phyloP scores from a whole-genome alignment of 2,797 vertebrate species.

The Strix occidentalis region DNA sequence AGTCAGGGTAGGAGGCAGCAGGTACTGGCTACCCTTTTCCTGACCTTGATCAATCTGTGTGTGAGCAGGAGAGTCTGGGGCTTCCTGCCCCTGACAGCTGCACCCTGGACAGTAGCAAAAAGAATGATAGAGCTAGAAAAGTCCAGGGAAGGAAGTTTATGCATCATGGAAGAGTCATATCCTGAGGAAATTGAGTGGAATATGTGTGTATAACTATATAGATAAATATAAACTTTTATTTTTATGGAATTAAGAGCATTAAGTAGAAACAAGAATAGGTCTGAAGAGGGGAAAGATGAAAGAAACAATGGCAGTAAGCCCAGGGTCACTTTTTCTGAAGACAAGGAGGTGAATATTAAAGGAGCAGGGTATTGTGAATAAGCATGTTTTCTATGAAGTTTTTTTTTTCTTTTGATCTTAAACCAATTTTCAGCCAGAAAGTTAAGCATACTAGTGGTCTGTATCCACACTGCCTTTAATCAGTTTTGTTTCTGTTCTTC shows the following conservation, averaged over 20 bases:
- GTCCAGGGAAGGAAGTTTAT: conserved; percentile 59
- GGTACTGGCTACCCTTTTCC: neutral
- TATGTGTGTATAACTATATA: conserved; percentile 31
- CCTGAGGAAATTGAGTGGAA: conserved; percentile 46
- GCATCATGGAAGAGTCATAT: conserved; percentile 32
- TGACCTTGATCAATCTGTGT: conserved; percentile 22
- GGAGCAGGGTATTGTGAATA: neutral
- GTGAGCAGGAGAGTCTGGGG: neutral
- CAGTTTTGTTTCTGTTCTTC: neutral
- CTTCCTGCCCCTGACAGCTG: conserved; percentile 54
- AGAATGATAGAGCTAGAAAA: conserved; percentile 37
- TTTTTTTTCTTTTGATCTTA: neutral
- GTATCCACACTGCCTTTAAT: neutral
- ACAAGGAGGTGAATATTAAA: neutral
- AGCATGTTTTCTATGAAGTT: neutral
- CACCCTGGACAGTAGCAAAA: conserved; percentile 34
- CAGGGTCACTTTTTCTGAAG: neutral
- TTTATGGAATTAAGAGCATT: conserved; percentile 20
- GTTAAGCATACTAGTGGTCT: neutral
- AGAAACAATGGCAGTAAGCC: conserved; percentile 15
- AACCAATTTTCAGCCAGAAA: neutral
- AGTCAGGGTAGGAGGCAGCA: neutral
- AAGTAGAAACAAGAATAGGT: neutral
- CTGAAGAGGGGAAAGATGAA: neutral
- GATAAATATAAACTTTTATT: conserved; percentile 59